Conservation (phyloP, 1,140 invertebrate species). For the Thaumatotibia leucotreta region DNA sequence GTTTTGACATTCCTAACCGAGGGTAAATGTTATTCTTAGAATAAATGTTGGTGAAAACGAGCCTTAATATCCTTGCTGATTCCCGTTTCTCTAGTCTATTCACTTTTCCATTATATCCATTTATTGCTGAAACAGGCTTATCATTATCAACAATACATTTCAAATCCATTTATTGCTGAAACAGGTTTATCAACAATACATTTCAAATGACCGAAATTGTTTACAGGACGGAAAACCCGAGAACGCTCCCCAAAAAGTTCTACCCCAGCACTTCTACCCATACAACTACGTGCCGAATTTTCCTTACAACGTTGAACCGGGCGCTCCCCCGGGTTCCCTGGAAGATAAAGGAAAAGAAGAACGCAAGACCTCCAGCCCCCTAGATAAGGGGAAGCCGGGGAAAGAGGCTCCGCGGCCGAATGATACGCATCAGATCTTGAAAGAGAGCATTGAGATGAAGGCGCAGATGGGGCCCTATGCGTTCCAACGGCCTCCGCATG, state of each 20-base stretch:
- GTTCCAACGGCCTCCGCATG: conserved; percentile 78
- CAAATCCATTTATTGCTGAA: too few relatives aligned
- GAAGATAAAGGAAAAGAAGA: conserved; percentile 66
- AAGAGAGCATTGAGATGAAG: conserved; percentile 88
- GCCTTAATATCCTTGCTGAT: too few relatives aligned
- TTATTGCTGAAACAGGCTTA: too few relatives aligned
- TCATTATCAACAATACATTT: too few relatives aligned
- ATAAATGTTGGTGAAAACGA: too few relatives aligned
- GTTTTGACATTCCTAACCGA: too few relatives aligned
- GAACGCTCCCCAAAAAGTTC: conserved; percentile 75
- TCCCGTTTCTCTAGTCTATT: too few relatives aligned
- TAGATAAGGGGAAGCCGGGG: conserved; percentile 78
- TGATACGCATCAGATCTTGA: conserved; percentile 87
- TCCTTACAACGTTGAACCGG: conserved; percentile 83
- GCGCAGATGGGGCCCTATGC: conserved; percentile 84
- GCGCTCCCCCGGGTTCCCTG: conserved; percentile 47
- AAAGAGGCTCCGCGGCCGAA: conserved; percentile 79
- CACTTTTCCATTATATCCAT: too few relatives aligned
- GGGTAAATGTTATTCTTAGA: too few relatives aligned
- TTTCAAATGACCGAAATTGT: not conserved
- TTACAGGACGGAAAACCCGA: conserved; percentile 75
- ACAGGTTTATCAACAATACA: too few relatives aligned
- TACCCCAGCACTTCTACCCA: conserved; percentile 82
- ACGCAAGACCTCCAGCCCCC: conserved; percentile 70
- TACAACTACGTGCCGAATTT: conserved; percentile 88